These are phyloP conservation scores for Trogon melanurus DNA, from an alignment of 2,113 vertebrate genomes.

Conservation along the genomic window DNA sequence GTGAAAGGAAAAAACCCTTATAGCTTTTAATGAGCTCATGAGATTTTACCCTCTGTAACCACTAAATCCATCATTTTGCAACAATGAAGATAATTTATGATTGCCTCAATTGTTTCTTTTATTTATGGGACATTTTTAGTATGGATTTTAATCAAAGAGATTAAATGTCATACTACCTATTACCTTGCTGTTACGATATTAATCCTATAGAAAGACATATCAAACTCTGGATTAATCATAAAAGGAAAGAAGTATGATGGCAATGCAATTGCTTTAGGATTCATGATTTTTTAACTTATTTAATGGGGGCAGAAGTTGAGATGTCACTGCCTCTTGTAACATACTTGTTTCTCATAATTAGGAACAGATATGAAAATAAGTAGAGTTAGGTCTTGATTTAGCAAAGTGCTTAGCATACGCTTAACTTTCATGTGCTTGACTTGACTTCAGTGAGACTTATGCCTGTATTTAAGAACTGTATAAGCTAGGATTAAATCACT, in stretches of 20 bases:
- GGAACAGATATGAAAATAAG: background rate
- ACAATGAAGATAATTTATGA: constrained; percentile 70
- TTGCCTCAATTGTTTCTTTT: constrained; percentile 65
- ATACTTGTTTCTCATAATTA: constrained; percentile 2
- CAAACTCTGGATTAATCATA: constrained; percentile 35
- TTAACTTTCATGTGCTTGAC: constrained; percentile 3
- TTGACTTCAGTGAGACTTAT: constrained; percentile 39
- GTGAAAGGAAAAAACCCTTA: constrained; percentile 18
- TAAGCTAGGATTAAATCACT: constrained; percentile 34
- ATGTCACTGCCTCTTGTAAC: background rate
- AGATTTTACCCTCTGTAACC: constrained; percentile 59
- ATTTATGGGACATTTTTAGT: constrained; percentile 72
- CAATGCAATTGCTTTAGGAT: constrained; percentile 41
- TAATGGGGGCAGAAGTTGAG: constrained; percentile 19
- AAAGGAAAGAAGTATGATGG: constrained; percentile 24
- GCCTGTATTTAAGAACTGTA: background rate
- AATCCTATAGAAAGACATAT: constrained; percentile 60
- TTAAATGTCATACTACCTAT: constrained; percentile 67
- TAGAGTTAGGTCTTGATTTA: constrained; percentile 13
- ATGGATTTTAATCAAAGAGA: constrained; percentile 74
- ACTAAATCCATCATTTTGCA: constrained; percentile 66
- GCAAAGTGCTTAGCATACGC: background rate
- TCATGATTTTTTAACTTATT: constrained; percentile 45
- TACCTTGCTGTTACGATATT: constrained; percentile 68
- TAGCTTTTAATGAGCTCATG: constrained; percentile 58